Evolutionary conservation across 2,797 vertebrate species (phyloP).

Genomic region (Rhinoraja longicauda): DNA sequence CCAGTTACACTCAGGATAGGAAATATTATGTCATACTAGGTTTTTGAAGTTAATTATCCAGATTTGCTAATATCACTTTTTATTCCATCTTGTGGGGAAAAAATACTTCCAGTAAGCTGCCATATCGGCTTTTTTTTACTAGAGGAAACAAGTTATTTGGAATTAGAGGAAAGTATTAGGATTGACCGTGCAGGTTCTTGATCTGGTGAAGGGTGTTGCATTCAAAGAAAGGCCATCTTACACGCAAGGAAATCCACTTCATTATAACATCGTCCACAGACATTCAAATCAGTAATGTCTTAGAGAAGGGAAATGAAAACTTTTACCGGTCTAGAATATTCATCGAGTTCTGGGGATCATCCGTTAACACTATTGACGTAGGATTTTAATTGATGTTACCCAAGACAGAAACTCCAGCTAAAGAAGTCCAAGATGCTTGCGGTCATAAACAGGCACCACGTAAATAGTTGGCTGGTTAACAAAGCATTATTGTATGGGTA

Average conservation of each 20-base stretch:
- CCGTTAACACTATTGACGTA: neutral
- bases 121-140: neutral
- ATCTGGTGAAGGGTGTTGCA: neutral
- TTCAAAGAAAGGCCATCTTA: neutral
- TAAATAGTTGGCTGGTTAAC: neutral
- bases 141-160: neutral
- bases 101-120: neutral
- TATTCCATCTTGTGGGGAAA: neutral
- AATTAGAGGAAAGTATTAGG: neutral
- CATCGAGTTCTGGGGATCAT: neutral
- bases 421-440: neutral
- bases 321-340: neutral
- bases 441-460: neutral
- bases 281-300: neutral
- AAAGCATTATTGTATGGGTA: neutral
- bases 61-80: neutral
- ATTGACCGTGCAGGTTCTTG: neutral
- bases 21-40: neutral
- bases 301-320: neutral
- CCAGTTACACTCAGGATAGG: neutral
- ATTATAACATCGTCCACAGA: slow-evolving; percentile 18
- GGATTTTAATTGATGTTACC: neutral
- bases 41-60: neutral
- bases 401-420: neutral
- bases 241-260: slow-evolving; percentile 4